These are phyloP conservation scores for Caenorhabditis doughertyi DNA, from an alignment of 2,888 invertebrate genomes.

Conservation along the genomic window DNA sequence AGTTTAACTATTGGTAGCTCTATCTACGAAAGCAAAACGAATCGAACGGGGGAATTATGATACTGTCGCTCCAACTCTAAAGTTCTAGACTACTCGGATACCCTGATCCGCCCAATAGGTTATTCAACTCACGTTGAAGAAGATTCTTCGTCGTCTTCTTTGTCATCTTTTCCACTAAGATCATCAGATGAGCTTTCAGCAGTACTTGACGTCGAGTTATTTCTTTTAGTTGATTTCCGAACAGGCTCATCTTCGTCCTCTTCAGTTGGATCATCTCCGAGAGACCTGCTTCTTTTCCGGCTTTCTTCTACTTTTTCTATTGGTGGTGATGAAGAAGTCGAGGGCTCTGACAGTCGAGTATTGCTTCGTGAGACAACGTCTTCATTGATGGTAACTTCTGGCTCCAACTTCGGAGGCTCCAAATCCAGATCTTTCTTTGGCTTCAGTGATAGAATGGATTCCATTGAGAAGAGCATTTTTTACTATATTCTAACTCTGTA, in stretches of 20 bases:
- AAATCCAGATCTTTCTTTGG: slow-evolving; percentile 28
- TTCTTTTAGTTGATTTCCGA: slow-evolving; percentile 38
- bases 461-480: slow-evolving; percentile 63
- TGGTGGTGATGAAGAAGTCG: slow-evolving; percentile 12
- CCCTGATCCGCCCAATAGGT: too few species aligned
- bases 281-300: slow-evolving; percentile 39
- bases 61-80: too few species aligned
- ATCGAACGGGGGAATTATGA: too few species aligned
- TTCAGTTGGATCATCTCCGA: slow-evolving; percentile 44
- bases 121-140: slow-evolving; percentile 33
- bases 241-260: slow-evolving; percentile 46
- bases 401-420: slow-evolving; percentile 54
- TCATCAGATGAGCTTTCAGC: slow-evolving; percentile 56
- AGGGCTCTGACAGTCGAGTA: slow-evolving; percentile 45
- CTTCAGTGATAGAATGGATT: slow-evolving; percentile 54
- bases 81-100: neutral
- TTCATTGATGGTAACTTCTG: slow-evolving; percentile 42
- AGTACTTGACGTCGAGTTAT: slow-evolving; percentile 44
- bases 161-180: slow-evolving; percentile 55
- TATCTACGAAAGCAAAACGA: too few species aligned
- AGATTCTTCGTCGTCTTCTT: slow-evolving; percentile 43
- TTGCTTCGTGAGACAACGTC: slow-evolving; percentile 17
- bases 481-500: slow-evolving; percentile 9
- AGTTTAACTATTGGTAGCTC: too few species aligned
- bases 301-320: slow-evolving; percentile 1